Conservation (phyloP, 2,113 vertebrate species). For the Phainopepla nitens region DNA sequence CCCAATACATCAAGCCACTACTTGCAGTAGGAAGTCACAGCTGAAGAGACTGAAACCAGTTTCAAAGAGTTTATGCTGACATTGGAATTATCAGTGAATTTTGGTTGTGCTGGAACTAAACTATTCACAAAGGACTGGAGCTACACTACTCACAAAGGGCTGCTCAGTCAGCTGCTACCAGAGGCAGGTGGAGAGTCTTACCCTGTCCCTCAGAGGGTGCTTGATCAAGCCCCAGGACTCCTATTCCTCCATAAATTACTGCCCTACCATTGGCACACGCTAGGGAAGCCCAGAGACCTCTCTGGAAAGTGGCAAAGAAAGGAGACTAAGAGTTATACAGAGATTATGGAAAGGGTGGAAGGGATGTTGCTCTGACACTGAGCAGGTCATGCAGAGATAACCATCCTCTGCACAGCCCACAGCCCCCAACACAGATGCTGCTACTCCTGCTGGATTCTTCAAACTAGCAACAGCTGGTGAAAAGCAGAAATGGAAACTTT, state of each 20-base stretch:
- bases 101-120: background rate
- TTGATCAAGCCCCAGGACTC: background rate
- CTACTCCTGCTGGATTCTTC: background rate
- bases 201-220: background rate
- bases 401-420: background rate
- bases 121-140: background rate
- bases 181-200: background rate
- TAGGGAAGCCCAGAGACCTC: background rate
- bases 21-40: background rate
- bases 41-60: background rate
- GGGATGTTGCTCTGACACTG: background rate
- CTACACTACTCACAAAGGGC: background rate
- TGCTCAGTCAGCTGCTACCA: background rate
- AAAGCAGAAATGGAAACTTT: background rate
- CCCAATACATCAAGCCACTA: conserved; percentile 6
- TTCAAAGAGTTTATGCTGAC: background rate
- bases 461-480: background rate
- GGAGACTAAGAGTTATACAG: background rate
- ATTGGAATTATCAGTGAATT: background rate
- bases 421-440: background rate
- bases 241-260: background rate
- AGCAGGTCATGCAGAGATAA: background rate
- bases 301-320: background rate
- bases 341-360: background rate
- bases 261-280: background rate